A percentile compares a stretch with the other conserved stretches of the same genome.
phyloP scores from a whole-genome alignment of 2,113 vertebrate species.

The Sander lucioperca region DNA sequence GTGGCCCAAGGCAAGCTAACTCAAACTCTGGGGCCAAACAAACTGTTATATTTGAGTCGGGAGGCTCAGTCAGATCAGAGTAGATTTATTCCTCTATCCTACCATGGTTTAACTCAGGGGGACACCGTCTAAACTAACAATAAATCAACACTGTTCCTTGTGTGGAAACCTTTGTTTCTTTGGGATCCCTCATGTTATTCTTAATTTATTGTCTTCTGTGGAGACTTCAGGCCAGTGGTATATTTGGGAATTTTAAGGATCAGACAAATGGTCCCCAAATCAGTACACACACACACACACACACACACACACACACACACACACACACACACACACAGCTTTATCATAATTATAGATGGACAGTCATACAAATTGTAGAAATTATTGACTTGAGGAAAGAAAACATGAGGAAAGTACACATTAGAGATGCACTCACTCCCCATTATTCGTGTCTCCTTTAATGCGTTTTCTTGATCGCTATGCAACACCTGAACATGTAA shows the following conservation, averaged over 20 bases:
- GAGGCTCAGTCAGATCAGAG: conserved; percentile 59
- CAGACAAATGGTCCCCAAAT: conserved; percentile 33
- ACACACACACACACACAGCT: neutral
- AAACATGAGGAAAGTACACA: neutral
- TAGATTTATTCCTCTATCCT: conserved; percentile 80
- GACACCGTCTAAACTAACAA: conserved; percentile 74
- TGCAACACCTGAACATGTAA: neutral
- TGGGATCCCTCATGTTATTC: conserved; percentile 55
- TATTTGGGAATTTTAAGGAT: conserved; percentile 34
- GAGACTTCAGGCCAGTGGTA: conserved; percentile 25
- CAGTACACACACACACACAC: neutral
- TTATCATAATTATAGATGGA: neutral
- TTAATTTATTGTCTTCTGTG: conserved; percentile 64
- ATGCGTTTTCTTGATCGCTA: neutral
- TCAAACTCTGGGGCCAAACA: conserved; percentile 70
- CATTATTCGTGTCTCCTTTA: neutral
- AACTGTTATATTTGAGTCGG: conserved; percentile 70
- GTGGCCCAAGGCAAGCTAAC: conserved; percentile 53
- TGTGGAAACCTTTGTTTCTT: conserved; percentile 64
- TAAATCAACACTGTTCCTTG: conserved; percentile 75
- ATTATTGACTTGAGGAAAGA: neutral
- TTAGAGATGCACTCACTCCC: neutral
- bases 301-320: neutral
- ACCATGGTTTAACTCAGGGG: conserved; percentile 74
- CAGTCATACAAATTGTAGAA: neutral